Evolutionary conservation across 2,888 invertebrate genomes (phyloP), one percentile per base, ranked within the genome.

Genomic region (Leuctra nigra): DNA sequence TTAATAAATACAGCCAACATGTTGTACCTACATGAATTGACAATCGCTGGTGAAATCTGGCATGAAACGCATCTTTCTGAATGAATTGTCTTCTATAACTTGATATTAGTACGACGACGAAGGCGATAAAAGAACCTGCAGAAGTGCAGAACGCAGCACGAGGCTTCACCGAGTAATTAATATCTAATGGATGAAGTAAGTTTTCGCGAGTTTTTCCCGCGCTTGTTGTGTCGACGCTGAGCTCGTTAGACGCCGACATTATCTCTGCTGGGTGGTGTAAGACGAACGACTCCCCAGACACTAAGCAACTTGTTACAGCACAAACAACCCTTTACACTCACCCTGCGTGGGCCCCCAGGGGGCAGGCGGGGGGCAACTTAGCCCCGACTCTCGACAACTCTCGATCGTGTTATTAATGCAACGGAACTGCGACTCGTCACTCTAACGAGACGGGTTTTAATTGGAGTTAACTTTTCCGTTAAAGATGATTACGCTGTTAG

Each of bases 81-180:
- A n/a, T n/a, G n/a, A n/a, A n/a, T n/a, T n/a, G n/a, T n/a, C n/a
- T n/a, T n/a, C n/a, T n/a, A n/a, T n/a, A n/a, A n/a, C n/a, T n/a
- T n/a, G n/a, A n/a, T n/a, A n/a, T n/a, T n/a, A n/a, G n/a, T n/a
- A n/a, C n/a, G n/a, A n/a, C n/a, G n/a, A n/a, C n/a, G n/a, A n/a
- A n/a, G n/a, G n/a, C n/a, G n/a, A n/a, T n/a, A n/a, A n/a, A n/a
- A n/a, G n/a, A n/a, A n/a, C n/a, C n/a, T n/a, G n/a, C n/a, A n/a
- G n/a, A n/a, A n/a, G n/a, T n/a, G n/a, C n/a, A n/a, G n/a, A n/a
- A n/a, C n/a, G n/a, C n/a, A n/a, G n/a, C n/a, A n/a, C n/a, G n/a
- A n/a, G n/a, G n/a, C n/a, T n/a, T n/a, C n/a, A n/a, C n/a, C 39
- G 25, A n/a, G 47, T 47, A 47, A 47, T 53, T 53, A 53, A 53